A percentile compares a stretch with the other conserved stretches of the same genome.
Conservation (phyloP, 2,797 vertebrate species). For the Babyrousa celebensis region DNA sequence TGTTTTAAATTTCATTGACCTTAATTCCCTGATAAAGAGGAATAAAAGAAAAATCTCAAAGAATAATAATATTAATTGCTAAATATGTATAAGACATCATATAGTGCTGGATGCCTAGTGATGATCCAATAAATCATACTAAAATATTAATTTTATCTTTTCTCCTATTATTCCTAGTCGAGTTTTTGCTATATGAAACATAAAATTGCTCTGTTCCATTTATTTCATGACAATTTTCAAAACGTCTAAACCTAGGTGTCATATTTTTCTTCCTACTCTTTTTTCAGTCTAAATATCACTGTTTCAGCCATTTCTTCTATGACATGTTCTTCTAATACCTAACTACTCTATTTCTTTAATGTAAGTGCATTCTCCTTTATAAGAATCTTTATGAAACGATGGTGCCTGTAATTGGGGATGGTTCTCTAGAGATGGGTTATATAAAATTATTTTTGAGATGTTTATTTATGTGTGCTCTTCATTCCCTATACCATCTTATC, state of each 20-base stretch:
- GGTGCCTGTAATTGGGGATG: no score
- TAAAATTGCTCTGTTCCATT: neutral
- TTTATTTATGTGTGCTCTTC: neutral
- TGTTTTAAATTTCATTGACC: conserved; percentile 2
- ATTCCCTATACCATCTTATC: neutral
- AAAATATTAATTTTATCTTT: conserved; percentile 12
- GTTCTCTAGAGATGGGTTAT: neutral
- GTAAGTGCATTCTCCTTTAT: neutral
- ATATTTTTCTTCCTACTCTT: neutral
- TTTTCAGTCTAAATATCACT: neutral
- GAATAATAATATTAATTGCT: conserved; percentile 22
- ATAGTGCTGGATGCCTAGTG: neutral
- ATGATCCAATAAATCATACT: neutral
- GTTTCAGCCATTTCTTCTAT: neutral
- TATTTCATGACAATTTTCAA: conserved; percentile 2
- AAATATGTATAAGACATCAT: conserved; percentile 27
- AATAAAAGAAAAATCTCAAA: conserved; percentile 27
- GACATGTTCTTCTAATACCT: neutral
- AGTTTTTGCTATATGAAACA: neutral
- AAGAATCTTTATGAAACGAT: neutral
- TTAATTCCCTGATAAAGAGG: neutral
- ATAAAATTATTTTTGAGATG: conserved; percentile 32
- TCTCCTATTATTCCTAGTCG: neutral
- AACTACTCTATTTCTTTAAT: neutral
- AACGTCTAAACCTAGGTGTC: neutral